Conservation (phyloP, 2,113 vertebrate genomes). For the Agapornis roseicollis region DNA sequence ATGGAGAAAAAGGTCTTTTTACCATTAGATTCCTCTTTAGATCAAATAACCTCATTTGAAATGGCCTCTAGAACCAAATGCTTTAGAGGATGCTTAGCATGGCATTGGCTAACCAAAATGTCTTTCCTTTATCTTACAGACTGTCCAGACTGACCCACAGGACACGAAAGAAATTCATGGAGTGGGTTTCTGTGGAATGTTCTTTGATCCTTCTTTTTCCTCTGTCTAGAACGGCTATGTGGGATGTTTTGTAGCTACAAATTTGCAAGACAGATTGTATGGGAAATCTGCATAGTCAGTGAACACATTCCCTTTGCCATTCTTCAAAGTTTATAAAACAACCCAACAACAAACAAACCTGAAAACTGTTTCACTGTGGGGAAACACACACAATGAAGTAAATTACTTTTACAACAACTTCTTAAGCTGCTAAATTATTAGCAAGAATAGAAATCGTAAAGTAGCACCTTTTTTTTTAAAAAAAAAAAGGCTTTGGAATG, state of each 20-base stretch:
- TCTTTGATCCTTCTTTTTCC: neutral
- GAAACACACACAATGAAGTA: neutral
- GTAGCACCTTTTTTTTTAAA: neutral
- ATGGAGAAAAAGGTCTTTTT: neutral
- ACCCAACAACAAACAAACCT: neutral
- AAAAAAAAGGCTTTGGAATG: neutral
- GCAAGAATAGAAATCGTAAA: neutral
- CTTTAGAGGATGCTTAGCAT: neutral
- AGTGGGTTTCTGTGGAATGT: fast-evolving
- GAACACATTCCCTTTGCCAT: neutral
- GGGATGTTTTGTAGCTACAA: neutral
- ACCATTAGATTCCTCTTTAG: neutral
- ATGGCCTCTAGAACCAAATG: neutral
- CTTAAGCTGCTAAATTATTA: conserved; percentile 33
- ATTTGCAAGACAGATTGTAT: neutral
- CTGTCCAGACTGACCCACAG: neutral
- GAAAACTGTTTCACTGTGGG: neutral
- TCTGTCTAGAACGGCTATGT: neutral
- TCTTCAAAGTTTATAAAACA: neutral
- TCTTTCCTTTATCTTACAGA: neutral
- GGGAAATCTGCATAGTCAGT: neutral
- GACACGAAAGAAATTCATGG: neutral
- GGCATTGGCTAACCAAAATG: neutral
- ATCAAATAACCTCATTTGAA: neutral
- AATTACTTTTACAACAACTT: neutral